Evolutionary conservation across 2,797 vertebrate genomes (phyloP).

Genomic region (Sus cebifrons): DNA sequence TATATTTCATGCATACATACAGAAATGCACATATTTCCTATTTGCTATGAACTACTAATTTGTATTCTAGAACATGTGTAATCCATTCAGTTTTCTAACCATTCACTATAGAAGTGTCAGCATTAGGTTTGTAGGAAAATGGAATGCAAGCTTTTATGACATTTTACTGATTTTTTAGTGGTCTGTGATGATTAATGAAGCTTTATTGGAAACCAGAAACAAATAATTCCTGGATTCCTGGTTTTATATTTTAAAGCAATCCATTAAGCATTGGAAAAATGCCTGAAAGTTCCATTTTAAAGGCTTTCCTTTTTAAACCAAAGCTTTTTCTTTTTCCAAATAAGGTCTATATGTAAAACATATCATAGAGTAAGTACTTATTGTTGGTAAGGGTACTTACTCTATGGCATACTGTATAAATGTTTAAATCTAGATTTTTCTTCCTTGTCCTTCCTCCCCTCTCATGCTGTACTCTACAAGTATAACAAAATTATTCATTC

Average conservation of each 20-base stretch:
- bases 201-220: constrained; percentile 79
- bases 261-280: constrained; percentile 70
- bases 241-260: constrained; percentile 65
- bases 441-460: neutral
- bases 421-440: constrained; percentile 3
- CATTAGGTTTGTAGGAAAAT: constrained; percentile 59
- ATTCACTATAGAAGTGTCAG: constrained; percentile 18
- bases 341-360: constrained; percentile 46
- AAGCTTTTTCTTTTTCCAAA: neutral
- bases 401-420: neutral
- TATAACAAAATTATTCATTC: constrained; percentile 45
- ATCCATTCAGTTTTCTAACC: constrained; percentile 43
- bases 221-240: constrained; percentile 76
- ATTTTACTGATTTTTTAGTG: constrained; percentile 78
- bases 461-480: neutral
- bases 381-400: neutral
- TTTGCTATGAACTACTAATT: constrained; percentile 10
- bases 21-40: neutral
- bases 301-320: constrained; percentile 29
- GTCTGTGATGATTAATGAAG: constrained; percentile 75
- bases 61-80: constrained; percentile 23
- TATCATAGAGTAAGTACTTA: neutral
- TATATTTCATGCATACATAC: neutral
- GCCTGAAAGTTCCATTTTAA: constrained; percentile 65
- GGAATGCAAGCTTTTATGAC: constrained; percentile 64